A percentile compares a stretch with the other conserved stretches of the same genome.
Evolutionary conservation across 2,113 vertebrate genomes (phyloP).

Genomic region (Odocoileus virginianus): DNA sequence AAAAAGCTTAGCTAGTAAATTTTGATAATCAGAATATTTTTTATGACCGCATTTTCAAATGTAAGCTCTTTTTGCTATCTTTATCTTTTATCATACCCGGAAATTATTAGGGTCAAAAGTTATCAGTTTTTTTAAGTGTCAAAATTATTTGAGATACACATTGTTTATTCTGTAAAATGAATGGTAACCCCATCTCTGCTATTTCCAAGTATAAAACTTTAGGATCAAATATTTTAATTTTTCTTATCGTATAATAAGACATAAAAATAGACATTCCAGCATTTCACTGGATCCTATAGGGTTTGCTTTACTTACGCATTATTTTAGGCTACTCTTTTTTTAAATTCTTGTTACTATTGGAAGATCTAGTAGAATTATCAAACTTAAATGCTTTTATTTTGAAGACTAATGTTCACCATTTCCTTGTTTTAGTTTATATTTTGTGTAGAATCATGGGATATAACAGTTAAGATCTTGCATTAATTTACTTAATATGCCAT

Average conservation of each 20-base stretch:
- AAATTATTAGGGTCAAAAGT: background rate
- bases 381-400: conserved; percentile 12
- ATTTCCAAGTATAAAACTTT: background rate
- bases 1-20: background rate
- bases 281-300: background rate
- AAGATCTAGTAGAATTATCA: background rate
- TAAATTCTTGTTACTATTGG: background rate
- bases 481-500: background rate
- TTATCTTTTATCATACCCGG: background rate
- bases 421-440: conserved; percentile 4
- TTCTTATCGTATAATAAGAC: background rate
- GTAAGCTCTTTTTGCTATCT: background rate
- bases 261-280: background rate
- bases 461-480: background rate
- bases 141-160: background rate
- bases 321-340: background rate
- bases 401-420: background rate
- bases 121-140: background rate
- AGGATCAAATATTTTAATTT: background rate
- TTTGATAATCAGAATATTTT: background rate
- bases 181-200: background rate
- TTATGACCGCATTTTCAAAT: conserved; percentile 6
- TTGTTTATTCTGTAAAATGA: background rate
- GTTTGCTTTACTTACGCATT: background rate
- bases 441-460: background rate